Base-by-base conservation (phyloP, 2,888 invertebrate genomes). In the Platynereis dumerilii region DNA sequence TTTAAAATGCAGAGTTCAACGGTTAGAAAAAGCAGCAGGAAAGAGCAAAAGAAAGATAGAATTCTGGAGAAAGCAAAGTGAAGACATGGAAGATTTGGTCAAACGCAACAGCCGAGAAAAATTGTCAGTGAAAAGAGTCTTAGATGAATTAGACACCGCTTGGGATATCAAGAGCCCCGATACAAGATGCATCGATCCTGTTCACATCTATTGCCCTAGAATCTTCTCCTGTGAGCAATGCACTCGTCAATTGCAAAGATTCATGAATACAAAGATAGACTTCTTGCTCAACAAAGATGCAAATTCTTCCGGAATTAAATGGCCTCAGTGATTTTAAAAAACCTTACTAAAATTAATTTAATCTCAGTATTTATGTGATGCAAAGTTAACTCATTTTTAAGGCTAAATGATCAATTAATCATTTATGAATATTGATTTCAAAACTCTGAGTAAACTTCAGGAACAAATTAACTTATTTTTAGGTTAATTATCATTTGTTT, bases 101-200 rank as follows among this genome's bases (percentile, higher is more conserved):
- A 61, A 61, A 27, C 27, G 34, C 17, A 54, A 54, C 39, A 39
- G 39, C 39, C 20, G 61, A 17, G 61, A 61, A 54, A 61, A 61
- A 26, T 0, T 61, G 12, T 34, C 54, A 5, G 42, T 61, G 17
- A 60, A 60, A n/a, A n/a, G 54, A 20, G 29, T 44, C 5, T n/a
- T 59, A 45, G 59, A 59, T 45, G 59, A 59, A 45, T 26, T 59
- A 10, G 59, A 59, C 17, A 24, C 27, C 5, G 60, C 53, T 15
- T 61, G 61, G 61, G 61, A 61, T 24, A 10, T 55, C 7, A 61
- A 61, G 20, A 54, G 61, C 10, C 54, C 61, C 5, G 61, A 61
- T 24, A 44, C 61, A 2, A 22, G 61, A 34, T 61, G 61, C 54
- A 61, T 61, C 22, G 61, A 61, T 17, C 61, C 61, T 12, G 61